Base-by-base conservation (phyloP, 2,888 invertebrate genomes). In the Axea sp. region DNA sequence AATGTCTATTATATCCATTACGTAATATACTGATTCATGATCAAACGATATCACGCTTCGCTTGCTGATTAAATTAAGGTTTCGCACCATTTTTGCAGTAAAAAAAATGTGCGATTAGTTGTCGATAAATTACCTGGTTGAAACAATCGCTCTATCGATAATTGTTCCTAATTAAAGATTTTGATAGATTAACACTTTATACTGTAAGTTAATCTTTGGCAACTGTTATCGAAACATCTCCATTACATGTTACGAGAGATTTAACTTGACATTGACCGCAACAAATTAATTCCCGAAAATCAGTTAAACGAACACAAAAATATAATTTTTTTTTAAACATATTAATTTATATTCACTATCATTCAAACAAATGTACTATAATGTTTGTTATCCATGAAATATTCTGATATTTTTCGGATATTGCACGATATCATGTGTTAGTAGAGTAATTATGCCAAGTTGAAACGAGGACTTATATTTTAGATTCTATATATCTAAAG, bases 261-360 rank as follows among this genome's bases (percentile, higher is more conserved):
- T 26, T n/a, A 9, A 37, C 24, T 33, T 53, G 37, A 53, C 37
- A 53, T 53, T 53, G 51, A 33, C 33, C 37, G 15, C 8, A 53
- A 9, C 1, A 19, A 19, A 5, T 7, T 24, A 28, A 28, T 8
- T 4, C 8, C 8, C 28, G 8, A 28, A 19, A n/a, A n/a, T n/a
- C n/a, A n/a, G n/a, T n/a, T n/a, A n/a, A n/a, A n/a, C n/a, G n/a
- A n/a, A n/a, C n/a, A 8, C 8, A 4, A 7, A 24, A 24, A 24
- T 3, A 24, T 24, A 24, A 4, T 19, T 19, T 4, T 4, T 19
- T 19, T 19, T 19, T 4, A 4, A 19, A 2, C 3, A 4, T 19
- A 19, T 19, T 19, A 19, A 19, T 4, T 19, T 3, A 19, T n/a
- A n/a, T n/a, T n/a, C n/a, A n/a, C n/a, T n/a, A n/a, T n/a, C n/a